Base-by-base conservation (phyloP, 1,140 invertebrate species). In the Triops longicaudatus region DNA sequence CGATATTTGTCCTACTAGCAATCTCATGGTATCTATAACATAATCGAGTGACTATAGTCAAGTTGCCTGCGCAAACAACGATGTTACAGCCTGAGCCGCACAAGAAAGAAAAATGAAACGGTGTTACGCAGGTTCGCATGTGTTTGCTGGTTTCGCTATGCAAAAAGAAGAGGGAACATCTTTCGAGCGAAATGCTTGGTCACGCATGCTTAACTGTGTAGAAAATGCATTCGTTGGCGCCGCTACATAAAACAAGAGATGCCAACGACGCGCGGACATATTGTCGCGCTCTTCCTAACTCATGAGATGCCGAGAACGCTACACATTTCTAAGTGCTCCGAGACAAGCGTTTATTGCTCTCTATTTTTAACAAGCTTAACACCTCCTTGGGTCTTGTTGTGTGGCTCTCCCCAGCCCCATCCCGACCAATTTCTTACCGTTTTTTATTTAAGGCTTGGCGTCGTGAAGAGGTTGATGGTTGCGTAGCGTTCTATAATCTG, bases 261-360 rank as follows among this genome's bases (percentile, higher is more conserved):
- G 50, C 50, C 50, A 63, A 63, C 50, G 22, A 63, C 50, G 50
- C 50, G 50, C 50, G 50, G 50, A 63, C 50, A 63, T 63, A 22
- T 17, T 63, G 50, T 63, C 50, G 50, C 50, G 50, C 50, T 63
- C 50, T 63, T 17, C 50, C 7, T 63, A 63, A 63, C 50, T 63
- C 50, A 63, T 17, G 17, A 63, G 6, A 63, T 22, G 50, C 22
- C 50, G 50, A 63, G 50, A 17, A 63, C 50, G 50, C 14, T 63
- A 63, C 50, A 63, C n/a, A 22, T 63, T 63, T 63, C 22, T 63
- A 63, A 63, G 10, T 63, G 17, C 50, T 12, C 14, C 50, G 22
- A 63, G 50, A 63, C 50, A 63, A 63, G 50, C 50, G 50, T 63
- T 63, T 63, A 63, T 63, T 63, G 22, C 50, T 17, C 50, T 63